Evolutionary conservation across 2,888 invertebrate species (phyloP).

Genomic region (Choristoneura rosaceana): DNA sequence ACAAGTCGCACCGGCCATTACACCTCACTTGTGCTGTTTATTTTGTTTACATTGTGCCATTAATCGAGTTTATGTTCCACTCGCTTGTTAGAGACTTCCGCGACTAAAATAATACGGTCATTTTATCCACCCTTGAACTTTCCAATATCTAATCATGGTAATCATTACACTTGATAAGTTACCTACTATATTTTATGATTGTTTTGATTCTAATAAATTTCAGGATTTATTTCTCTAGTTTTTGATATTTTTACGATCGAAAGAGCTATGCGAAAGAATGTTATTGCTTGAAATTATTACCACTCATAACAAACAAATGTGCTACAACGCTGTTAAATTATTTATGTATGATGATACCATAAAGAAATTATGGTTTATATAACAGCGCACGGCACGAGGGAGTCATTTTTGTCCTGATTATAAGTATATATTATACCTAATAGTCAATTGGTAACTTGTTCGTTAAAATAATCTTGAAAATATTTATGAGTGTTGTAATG

Average conservation of each 20-base stretch:
- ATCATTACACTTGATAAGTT: conserved; percentile 5
- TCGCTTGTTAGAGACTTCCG: conserved; percentile 53
- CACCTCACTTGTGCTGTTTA: conserved; percentile 59
- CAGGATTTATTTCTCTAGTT: conserved; percentile 7
- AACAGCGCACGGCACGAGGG: background rate
- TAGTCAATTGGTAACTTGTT: too few species aligned
- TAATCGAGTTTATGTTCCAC: conserved; percentile 58
- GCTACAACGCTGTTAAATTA: conserved; percentile 8
- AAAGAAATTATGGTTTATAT: background rate
- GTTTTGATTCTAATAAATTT: conserved; percentile 8
- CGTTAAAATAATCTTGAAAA: too few species aligned
- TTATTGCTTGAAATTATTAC: conserved; percentile 11
- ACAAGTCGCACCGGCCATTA: conserved; percentile 60
- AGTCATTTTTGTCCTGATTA: background rate
- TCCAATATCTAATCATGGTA: background rate
- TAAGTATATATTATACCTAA: too few species aligned
- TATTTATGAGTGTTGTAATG: too few species aligned
- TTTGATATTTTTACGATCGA: conserved; percentile 5
- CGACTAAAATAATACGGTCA: conserved; percentile 53
- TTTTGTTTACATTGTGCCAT: conserved; percentile 65
- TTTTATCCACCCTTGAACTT: conserved; percentile 24
- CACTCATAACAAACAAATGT: conserved; percentile 6
- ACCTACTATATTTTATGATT: background rate
- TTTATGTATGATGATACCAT: conserved; percentile 30
- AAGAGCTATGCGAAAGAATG: background rate